phyloP scores from a whole-genome alignment of 2,888 invertebrate genomes.

The Xylota sylvarum region DNA sequence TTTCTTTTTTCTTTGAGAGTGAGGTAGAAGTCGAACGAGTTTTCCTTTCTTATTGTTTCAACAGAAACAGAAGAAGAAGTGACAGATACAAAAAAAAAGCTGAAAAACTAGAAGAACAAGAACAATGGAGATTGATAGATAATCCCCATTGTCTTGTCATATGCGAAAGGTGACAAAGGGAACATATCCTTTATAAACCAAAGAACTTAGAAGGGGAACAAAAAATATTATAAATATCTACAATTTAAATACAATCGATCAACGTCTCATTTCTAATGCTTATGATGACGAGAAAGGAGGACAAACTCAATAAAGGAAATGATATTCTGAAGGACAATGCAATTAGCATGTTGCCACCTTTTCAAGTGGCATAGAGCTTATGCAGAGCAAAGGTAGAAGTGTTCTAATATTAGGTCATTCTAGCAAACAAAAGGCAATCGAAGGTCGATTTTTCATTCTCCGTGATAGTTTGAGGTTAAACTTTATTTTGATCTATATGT shows the following conservation, averaged over 20 bases:
- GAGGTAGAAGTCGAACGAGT: constrained; percentile 50
- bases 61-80: constrained; percentile 34
- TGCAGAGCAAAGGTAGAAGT: constrained; percentile 70
- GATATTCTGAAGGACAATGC: constrained; percentile 68
- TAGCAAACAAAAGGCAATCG: constrained; percentile 47
- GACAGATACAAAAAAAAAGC: constrained; percentile 38
- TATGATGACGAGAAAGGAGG: constrained; percentile 50
- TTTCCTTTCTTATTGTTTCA: constrained; percentile 62
- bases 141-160: constrained; percentile 56
- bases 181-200: neutral
- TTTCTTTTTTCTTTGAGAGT: neutral
- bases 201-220: constrained; percentile 11
- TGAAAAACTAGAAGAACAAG: constrained; percentile 68
- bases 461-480: constrained; percentile 36
- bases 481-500: neutral
- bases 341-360: constrained; percentile 75
- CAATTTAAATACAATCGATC: constrained; percentile 77
- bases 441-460: constrained; percentile 38
- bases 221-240: constrained; percentile 63
- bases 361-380: constrained; percentile 33
- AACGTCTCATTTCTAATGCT: constrained; percentile 65
- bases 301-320: constrained; percentile 35
- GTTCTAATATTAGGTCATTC: constrained; percentile 62
- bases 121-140: constrained; percentile 64
- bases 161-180: constrained; percentile 31